phyloP scores from a whole-genome alignment of 2,113 vertebrate species.

The Pangasianodon gigas region DNA sequence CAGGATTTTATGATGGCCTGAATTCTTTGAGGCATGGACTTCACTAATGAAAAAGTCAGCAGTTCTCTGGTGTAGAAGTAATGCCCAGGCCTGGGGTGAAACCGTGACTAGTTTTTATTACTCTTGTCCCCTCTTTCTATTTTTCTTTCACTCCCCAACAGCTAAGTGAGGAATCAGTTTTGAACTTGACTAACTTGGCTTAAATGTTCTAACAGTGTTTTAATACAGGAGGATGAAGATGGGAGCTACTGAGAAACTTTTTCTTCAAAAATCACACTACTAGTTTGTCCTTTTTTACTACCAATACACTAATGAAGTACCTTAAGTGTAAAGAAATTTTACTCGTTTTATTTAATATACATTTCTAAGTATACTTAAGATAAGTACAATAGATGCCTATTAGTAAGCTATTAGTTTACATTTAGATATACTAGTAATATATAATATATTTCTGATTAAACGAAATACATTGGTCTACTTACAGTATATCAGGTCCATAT shows the following conservation, averaged over 20 bases:
- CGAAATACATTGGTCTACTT: neutral
- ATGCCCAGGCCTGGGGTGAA: conserved; percentile 17
- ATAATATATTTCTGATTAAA: neutral
- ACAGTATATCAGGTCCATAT: neutral
- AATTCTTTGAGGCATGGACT: no score
- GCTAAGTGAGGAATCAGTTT: conserved; percentile 16
- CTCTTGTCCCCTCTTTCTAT: neutral
- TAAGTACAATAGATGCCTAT: neutral
- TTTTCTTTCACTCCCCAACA: neutral
- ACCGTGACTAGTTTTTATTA: conserved; percentile 29
- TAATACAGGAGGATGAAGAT: neutral
- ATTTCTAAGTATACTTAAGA: neutral
- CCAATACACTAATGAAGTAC: neutral
- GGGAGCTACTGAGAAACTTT: neutral
- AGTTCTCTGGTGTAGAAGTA: conserved; percentile 48
- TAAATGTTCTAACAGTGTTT: neutral
- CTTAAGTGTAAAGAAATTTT: neutral
- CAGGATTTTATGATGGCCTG: no score
- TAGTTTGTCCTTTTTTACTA: neutral
- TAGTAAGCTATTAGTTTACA: neutral
- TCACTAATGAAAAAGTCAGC: no score
- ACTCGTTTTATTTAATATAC: neutral
- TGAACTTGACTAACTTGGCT: neutral
- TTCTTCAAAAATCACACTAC: neutral
- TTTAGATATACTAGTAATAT: neutral